Conservation (phyloP, 2,113 vertebrate species). For the Atlantisia rogersi region DNA sequence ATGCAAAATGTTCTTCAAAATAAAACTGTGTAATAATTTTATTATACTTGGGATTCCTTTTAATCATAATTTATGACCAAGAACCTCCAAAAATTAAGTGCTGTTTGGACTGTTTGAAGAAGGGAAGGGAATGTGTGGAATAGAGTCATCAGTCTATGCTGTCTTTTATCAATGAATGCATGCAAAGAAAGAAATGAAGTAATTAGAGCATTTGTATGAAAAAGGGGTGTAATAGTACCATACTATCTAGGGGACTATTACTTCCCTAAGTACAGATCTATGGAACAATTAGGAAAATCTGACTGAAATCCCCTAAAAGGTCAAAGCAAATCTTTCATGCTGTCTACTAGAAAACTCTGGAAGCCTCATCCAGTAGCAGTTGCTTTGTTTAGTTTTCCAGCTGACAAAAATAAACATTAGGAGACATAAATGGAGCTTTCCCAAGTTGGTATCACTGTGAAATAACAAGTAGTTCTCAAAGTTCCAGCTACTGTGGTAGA, state of each 20-base stretch:
- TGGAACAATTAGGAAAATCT: background rate
- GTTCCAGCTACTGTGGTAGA: background rate
- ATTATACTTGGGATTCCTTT: conserved; percentile 55
- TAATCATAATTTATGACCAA: background rate
- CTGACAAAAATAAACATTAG: background rate
- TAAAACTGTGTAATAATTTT: conserved; percentile 78
- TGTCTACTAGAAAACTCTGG: background rate
- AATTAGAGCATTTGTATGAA: background rate
- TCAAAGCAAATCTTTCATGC: background rate
- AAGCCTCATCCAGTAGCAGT: background rate
- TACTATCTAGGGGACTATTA: background rate
- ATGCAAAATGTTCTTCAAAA: conserved; percentile 80
- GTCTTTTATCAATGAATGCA: background rate
- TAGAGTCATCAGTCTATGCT: background rate
- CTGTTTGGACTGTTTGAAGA: background rate
- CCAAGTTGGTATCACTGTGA: background rate
- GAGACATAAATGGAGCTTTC: background rate
- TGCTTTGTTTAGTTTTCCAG: background rate
- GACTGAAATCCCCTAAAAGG: background rate
- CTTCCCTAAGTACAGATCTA: background rate
- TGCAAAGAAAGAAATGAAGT: background rate
- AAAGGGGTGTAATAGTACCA: too few relatives aligned
- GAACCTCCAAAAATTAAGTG: background rate
- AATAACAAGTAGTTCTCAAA: background rate
- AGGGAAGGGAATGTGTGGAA: background rate